Evolutionary conservation across 2,888 invertebrate genomes (phyloP).

Genomic region (Chromoteleia sp.): DNA sequence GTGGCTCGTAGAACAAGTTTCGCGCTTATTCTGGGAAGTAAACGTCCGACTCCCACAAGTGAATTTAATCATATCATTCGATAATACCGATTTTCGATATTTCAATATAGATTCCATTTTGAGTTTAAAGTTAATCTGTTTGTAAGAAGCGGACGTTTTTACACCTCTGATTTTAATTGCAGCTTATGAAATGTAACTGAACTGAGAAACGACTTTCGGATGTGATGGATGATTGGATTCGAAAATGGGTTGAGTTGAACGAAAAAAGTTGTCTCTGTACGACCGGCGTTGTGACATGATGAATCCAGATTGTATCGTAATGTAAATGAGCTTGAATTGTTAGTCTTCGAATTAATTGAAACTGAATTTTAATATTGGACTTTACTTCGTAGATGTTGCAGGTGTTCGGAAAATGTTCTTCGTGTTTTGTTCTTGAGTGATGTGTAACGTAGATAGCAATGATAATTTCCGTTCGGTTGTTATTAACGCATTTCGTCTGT

Average conservation of each 20-base stretch:
- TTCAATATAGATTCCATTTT: not conserved
- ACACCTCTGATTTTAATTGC: constrained; percentile 8
- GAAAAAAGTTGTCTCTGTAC: constrained; percentile 17
- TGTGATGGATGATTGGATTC: constrained; percentile 37
- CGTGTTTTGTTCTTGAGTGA: constrained; percentile 30
- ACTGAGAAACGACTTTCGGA: constrained; percentile 10
- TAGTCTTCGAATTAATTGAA: constrained; percentile 10
- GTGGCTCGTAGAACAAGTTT: too few species aligned
- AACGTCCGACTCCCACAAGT: too few species aligned
- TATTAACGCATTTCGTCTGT: not conserved
- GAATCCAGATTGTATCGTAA: constrained; percentile 34
- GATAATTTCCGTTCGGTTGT: constrained; percentile 39
- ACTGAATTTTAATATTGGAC: not conserved
- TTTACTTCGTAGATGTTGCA: constrained; percentile 17
- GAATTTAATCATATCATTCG: not conserved
- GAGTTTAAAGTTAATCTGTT: not conserved
- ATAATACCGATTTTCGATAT: not conserved
- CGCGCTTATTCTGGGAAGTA: too few species aligned
- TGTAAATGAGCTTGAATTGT: constrained; percentile 38
- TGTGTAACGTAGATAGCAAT: constrained; percentile 15
- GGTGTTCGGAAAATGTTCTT: constrained; percentile 37
- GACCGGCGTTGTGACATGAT: constrained; percentile 11
- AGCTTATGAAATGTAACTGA: constrained; percentile 2
- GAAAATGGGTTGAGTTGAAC: constrained; percentile 30
- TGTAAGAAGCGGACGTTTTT: not conserved